Conservation (phyloP, 2,888 invertebrate species). For the Coenonympha arcania region DNA sequence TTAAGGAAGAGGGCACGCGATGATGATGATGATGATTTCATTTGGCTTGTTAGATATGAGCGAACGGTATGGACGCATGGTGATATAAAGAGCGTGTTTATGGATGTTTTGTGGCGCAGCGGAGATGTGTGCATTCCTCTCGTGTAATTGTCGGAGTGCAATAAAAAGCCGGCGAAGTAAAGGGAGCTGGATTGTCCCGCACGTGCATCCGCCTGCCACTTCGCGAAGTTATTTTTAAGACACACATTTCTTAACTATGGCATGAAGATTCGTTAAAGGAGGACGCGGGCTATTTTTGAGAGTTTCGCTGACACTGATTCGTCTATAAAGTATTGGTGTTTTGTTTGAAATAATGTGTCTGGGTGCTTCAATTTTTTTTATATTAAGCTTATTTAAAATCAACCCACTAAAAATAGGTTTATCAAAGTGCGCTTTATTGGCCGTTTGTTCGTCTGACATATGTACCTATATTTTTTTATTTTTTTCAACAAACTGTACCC, state of each 20-base stretch:
- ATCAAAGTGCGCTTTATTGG: no score
- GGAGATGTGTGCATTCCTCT: conserved; percentile 31
- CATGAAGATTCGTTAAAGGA: conserved; percentile 18
- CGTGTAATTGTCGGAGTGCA: conserved; percentile 39
- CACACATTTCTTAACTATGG: conserved; percentile 16
- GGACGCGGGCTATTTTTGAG: conserved; percentile 4
- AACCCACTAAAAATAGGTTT: no score
- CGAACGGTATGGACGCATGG: conserved; percentile 13
- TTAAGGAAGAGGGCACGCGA: no score
- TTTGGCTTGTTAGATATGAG: conserved; percentile 20
- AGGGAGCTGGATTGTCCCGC: conserved; percentile 52
- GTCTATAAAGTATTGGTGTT: no score
- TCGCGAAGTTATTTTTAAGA: conserved; percentile 64
- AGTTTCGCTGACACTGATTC: conserved; percentile 6
- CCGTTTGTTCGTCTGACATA: no score
- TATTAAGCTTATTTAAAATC: no score
- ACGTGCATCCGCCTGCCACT: conserved; percentile 69
- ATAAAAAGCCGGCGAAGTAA: conserved; percentile 50
- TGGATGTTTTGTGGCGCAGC: conserved; percentile 37
- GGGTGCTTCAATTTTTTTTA: neutral
- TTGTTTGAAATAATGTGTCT: no score
- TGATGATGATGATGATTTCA: no score
- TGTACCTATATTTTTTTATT: no score
- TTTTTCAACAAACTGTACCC: no score
- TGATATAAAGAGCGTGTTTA: conserved; percentile 28